Conservation (phyloP, 2,113 vertebrate species). For the Cepphus grylle region DNA sequence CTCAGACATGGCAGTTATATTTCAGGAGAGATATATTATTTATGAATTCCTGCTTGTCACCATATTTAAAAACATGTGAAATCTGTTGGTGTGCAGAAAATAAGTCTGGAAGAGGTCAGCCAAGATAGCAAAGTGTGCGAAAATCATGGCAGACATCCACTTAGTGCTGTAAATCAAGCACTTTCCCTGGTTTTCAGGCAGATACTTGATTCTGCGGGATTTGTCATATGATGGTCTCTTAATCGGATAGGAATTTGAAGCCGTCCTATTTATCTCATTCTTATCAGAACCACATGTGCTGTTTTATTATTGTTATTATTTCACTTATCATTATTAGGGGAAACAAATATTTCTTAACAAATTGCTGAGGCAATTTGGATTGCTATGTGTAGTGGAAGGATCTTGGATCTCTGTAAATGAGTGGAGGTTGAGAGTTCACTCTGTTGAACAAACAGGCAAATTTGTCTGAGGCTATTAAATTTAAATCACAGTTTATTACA, state of each 20-base stretch:
- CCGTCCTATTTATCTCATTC: not conserved
- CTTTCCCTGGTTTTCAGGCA: not conserved
- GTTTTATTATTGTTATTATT: not conserved
- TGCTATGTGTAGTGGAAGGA: not conserved
- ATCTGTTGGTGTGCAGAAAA: conserved; percentile 40
- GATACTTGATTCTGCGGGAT: conserved; percentile 32
- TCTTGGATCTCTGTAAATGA: conserved; percentile 25
- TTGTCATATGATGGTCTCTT: conserved; percentile 38
- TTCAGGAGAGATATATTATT: conserved; percentile 52
- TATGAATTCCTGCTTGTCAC: conserved; percentile 56
- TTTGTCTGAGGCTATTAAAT: conserved; percentile 17
- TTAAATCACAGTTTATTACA: conserved; percentile 39
- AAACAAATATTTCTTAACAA: not conserved
- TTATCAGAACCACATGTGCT: conserved; percentile 59
- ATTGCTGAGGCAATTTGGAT: not conserved
- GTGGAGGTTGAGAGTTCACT: not conserved
- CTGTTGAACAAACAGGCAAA: not conserved
- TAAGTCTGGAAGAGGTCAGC: conserved; percentile 44
- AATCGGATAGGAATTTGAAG: conserved; percentile 41
- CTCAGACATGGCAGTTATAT: conserved; percentile 32
- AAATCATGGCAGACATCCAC: conserved; percentile 39
- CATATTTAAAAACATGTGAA: conserved; percentile 51
- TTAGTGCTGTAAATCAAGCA: conserved; percentile 49
- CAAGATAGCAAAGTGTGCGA: conserved; percentile 30
- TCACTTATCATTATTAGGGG: not conserved